Base-by-base conservation (phyloP, 2,888 invertebrate genomes). In the Emesis furor region DNA sequence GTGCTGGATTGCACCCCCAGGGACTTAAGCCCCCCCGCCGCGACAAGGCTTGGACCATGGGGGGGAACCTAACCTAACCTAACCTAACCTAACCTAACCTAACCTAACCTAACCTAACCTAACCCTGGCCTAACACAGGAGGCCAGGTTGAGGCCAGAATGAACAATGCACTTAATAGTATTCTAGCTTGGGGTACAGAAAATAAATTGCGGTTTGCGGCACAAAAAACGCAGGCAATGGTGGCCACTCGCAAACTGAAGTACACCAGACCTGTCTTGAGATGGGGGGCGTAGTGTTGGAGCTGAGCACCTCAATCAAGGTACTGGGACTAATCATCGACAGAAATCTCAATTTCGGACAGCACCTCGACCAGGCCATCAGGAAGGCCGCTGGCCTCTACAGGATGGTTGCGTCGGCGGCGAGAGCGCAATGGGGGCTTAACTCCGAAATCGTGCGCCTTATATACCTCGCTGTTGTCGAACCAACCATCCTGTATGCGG, bases 141-240 rank as follows among this genome's bases (percentile, higher is more conserved):
- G 35, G 1, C 4, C 74, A 79, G 2, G 42, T 82, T 0, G 39
- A 84, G 37, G 24, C 5, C 2, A 65, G 14, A 3, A 62, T 76
- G 1, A 83, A 82, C 14, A 14, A 6, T 0, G 55, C 75, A 0
- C 72, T 89, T 2, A 35, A 65, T 0, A 12, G 6, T 0, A 74
- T 85, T 10, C 3, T 32, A 0, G 59, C 73, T 2, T 87, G 87
- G 89, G 87, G 85, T 3, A n/a, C 2, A 1, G 17, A 42, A 3
- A 76, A 79, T 10, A 87, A 86, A 42, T 17, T 88, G 0, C 83
- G 32, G 24, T 24, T 24, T 24, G 24, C 24, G 24, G 24, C 24
- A 24, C 24, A 24, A 24, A 24, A 24, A 24, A 24, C 24, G 24
- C 24, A 24, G 24, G 24, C 24, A 24, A 24, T 24, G 24, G 24